Evolutionary conservation across 1,140 invertebrate species (phyloP).

Genomic region (Camponotus floridanus): DNA sequence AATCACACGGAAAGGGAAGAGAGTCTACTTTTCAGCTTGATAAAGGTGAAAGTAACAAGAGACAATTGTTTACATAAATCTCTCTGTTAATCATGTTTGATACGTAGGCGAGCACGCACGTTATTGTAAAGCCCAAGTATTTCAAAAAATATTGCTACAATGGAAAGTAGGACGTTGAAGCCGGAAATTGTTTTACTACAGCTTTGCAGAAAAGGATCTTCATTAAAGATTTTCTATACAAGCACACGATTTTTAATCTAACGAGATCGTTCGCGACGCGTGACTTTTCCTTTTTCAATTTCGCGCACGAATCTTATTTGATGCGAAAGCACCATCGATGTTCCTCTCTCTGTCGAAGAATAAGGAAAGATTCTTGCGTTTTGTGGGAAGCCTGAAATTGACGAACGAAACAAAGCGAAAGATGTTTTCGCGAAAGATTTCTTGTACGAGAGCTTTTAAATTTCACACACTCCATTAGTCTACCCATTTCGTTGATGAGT

Average conservation of each 20-base stretch:
- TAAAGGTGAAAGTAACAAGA: constrained; percentile 15
- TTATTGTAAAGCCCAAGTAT: background rate
- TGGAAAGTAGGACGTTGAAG: background rate
- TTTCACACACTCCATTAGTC: background rate
- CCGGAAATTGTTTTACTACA: background rate
- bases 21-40: background rate
- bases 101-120: background rate
- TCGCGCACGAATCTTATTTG: background rate
- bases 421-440: background rate
- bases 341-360: background rate
- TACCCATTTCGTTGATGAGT: background rate
- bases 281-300: background rate
- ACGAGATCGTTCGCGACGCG: constrained; percentile 12
- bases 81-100: constrained; percentile 15
- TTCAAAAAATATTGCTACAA: background rate
- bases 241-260: constrained; percentile 15
- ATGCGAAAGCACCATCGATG: background rate
- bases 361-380: background rate
- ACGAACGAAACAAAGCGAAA: background rate
- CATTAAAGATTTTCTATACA: constrained; percentile 6
- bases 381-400: background rate
- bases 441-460: background rate
- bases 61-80: constrained; percentile 11
- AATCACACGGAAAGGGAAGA: background rate
- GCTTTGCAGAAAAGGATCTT: constrained; percentile 20